These are phyloP conservation scores for Lepidonotus clava DNA, from an alignment of 2,888 invertebrate species.

Conservation along the genomic window DNA sequence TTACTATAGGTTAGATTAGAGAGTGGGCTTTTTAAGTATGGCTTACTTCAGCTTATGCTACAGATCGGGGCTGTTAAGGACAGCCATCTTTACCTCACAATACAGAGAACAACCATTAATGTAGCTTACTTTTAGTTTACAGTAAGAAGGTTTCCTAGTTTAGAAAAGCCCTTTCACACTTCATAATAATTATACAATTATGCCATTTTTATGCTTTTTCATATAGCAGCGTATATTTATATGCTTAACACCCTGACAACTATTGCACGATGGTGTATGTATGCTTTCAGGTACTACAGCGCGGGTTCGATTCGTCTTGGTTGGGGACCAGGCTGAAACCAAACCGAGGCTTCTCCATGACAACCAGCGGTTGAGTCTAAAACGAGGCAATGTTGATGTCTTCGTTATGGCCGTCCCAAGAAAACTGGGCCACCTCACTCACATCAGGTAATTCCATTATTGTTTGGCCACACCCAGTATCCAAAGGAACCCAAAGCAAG, in stretches of 20 bases:
- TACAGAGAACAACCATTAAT: no score
- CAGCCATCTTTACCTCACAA: background rate
- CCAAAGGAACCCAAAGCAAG: no score
- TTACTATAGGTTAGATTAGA: no score
- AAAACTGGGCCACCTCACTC: slow-evolving; percentile 42
- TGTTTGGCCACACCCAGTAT: no score
- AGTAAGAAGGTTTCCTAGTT: no score
- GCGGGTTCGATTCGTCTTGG: slow-evolving; percentile 67
- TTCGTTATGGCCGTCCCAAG: slow-evolving; percentile 77
- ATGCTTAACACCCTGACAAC: no score
- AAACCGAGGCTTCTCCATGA: slow-evolving; percentile 70
- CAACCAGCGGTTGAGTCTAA: slow-evolving; percentile 72
- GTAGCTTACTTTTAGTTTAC: no score
- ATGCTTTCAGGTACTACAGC: slow-evolving; percentile 64
- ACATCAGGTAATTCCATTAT: slow-evolving; percentile 52
- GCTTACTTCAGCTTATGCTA: background rate
- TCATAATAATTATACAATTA: no score
- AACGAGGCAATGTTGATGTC: slow-evolving; percentile 73
- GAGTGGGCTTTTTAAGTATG: background rate
- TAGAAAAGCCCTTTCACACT: no score
- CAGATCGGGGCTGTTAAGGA: background rate
- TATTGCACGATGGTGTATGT: no score
- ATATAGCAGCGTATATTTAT: no score
- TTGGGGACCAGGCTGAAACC: slow-evolving; percentile 76
- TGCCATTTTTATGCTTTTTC: no score